These are phyloP conservation scores for Paragorgia papillata DNA, from an alignment of 92 coral and sea anemone genomes.

Conservation along the genomic window DNA sequence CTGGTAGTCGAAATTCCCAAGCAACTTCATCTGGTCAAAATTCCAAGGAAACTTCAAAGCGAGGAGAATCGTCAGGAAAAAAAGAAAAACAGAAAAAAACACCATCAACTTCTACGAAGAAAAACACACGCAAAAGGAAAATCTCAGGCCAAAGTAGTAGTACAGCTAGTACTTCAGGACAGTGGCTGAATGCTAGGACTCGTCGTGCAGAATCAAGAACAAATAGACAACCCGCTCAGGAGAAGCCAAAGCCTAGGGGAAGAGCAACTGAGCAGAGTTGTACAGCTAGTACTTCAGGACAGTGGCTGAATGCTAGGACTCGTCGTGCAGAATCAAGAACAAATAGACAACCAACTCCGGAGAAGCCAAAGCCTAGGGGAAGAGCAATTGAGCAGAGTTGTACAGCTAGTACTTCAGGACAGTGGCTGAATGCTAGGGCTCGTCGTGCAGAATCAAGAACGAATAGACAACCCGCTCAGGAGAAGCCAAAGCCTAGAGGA, in stretches of 20 bases:
- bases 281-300: neutral
- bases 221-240: no score
- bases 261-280: no score
- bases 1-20: neutral
- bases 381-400: no score
- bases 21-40: no score
- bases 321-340: neutral
- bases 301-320: constrained; percentile 13
- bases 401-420: neutral
- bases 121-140: neutral
- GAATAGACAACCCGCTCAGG: no score
- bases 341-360: no score
- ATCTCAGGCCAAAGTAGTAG: neutral
- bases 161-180: neutral
- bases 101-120: neutral
- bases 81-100: neutral
- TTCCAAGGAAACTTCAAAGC: neutral
- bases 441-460: neutral
- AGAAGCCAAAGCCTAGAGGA: neutral
- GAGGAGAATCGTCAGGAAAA: neutral
- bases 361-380: neutral
- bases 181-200: constrained; percentile 13
- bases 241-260: neutral
- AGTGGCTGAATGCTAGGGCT: constrained; percentile 10
- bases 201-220: neutral